A percentile compares a stretch with the other conserved stretches of the same genome.
Conservation (phyloP, 1,140 invertebrate species). For the Campoletis sonorensis region DNA sequence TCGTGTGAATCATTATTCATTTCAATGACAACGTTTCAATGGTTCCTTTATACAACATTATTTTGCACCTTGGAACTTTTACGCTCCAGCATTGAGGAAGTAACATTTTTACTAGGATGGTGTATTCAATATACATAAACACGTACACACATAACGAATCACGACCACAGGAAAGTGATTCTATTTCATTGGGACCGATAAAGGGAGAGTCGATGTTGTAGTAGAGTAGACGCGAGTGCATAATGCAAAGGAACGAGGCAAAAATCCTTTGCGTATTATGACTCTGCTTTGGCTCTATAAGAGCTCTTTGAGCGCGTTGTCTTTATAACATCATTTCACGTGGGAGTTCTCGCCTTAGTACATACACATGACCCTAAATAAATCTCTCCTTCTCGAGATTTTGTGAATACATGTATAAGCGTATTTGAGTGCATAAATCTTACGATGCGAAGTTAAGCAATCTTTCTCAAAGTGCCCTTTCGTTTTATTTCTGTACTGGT, state of each 20-base stretch:
- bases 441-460: not conserved
- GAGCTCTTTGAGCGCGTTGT: not conserved
- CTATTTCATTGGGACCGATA: slow-evolving; percentile 59
- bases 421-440: too few relatives aligned
- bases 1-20: too few relatives aligned
- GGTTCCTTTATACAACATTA: too few relatives aligned
- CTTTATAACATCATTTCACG: not conserved
- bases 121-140: not conserved
- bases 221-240: slow-evolving; percentile 50
- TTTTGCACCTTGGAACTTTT: too few relatives aligned
- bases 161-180: slow-evolving; percentile 51
- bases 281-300: not conserved
- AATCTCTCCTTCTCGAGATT: too few relatives aligned
- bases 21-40: too few relatives aligned
- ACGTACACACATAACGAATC: not conserved
- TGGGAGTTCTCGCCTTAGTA: not conserved
- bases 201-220: slow-evolving; percentile 40
- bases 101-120: not conserved
- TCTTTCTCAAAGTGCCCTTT: not conserved
- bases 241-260: slow-evolving; percentile 45
- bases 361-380: not conserved
- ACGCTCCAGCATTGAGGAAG: not conserved
- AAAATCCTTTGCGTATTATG: not conserved
- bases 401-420: too few relatives aligned
- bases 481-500: not conserved